Evolutionary conservation across 2,797 vertebrate genomes (phyloP).

Genomic region (Anableps anableps): DNA sequence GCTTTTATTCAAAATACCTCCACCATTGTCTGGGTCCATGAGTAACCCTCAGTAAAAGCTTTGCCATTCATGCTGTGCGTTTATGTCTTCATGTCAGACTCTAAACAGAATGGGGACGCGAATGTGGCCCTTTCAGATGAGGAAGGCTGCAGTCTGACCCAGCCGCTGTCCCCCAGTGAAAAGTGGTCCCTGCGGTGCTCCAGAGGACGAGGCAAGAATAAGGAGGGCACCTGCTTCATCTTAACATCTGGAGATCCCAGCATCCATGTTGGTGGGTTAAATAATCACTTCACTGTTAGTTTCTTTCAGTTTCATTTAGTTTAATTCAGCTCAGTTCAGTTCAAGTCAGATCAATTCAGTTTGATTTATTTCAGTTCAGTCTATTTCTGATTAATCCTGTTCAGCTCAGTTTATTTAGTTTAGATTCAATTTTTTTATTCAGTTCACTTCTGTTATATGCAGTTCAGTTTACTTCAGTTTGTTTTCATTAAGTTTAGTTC

Average conservation of each 20-base stretch:
- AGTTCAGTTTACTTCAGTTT: not conserved
- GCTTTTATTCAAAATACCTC: slow-evolving; percentile 45
- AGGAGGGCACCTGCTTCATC: slow-evolving; percentile 91
- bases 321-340: not conserved
- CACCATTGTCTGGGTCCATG: slow-evolving; percentile 42
- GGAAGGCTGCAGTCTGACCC: slow-evolving; percentile 87
- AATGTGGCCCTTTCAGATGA: slow-evolving; percentile 90
- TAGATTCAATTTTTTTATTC: not conserved
- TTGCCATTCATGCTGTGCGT: slow-evolving; percentile 68
- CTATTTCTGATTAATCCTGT: not conserved
- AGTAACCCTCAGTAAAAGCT: slow-evolving; percentile 62
- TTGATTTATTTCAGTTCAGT: not conserved
- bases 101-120: slow-evolving; percentile 95
- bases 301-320: not conserved
- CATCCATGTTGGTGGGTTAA: slow-evolving; percentile 83
- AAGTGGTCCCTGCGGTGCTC: slow-evolving; percentile 85
- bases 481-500: not conserved
- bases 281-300: not conserved
- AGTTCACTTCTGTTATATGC: not conserved
- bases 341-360: not conserved
- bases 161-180: slow-evolving; percentile 85
- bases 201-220: slow-evolving; percentile 87
- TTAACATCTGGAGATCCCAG: slow-evolving; percentile 85
- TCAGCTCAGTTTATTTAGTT: not conserved
- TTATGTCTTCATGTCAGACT: slow-evolving; percentile 83